Conservation (phyloP, 1,140 invertebrate species). For the Aphidius ervi region DNA sequence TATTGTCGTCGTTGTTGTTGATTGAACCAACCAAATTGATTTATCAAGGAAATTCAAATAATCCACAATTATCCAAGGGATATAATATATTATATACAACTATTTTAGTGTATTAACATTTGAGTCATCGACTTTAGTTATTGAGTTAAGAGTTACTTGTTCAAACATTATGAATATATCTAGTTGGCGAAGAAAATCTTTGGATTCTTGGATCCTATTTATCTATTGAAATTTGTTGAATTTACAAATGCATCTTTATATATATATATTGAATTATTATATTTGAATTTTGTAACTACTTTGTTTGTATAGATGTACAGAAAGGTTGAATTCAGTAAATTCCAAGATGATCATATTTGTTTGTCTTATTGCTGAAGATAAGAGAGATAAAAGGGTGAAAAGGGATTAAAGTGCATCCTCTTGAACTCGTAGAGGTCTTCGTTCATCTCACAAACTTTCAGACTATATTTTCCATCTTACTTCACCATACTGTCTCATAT, state of each 20-base stretch:
- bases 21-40: too few relatives aligned
- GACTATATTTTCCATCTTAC: background rate
- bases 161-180: too few relatives aligned
- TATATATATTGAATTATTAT: background rate
- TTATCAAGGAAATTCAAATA: too few relatives aligned
- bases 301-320: background rate
- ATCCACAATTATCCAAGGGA: too few relatives aligned
- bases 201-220: too few relatives aligned
- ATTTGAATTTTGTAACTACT: slow-evolving; percentile 5
- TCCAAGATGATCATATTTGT: slow-evolving; percentile 14
- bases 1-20: too few relatives aligned
- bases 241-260: background rate
- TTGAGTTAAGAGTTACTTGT: too few relatives aligned
- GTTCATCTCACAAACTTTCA: background rate
- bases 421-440: slow-evolving; percentile 9
- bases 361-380: background rate
- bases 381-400: too few relatives aligned
- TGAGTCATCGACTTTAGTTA: too few relatives aligned
- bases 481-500: background rate
- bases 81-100: too few relatives aligned
- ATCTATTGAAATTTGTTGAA: background rate
- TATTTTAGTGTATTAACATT: too few relatives aligned
- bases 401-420: background rate
- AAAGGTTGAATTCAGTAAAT: background rate
- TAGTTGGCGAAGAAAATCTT: too few relatives aligned